Percentiles rank a stretch among this genome's conserved stretches.
phyloP scores from a whole-genome alignment of 2,797 vertebrate species.

The Anguilla anguilla region DNA sequence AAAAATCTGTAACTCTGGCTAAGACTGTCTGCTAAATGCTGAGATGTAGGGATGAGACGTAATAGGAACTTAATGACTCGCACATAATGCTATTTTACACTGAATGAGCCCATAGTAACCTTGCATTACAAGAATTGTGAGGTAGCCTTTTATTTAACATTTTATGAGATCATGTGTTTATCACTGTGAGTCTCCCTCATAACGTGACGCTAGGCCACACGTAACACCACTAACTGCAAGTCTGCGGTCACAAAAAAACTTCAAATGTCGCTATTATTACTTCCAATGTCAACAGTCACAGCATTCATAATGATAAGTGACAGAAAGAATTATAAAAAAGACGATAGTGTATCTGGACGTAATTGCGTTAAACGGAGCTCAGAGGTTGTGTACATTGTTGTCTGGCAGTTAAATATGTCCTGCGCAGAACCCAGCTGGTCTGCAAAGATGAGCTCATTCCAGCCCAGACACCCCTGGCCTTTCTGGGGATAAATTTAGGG shows the following conservation, averaged over 20 bases:
- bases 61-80: slow-evolving; percentile 62
- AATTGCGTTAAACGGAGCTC: slow-evolving; percentile 41
- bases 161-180: slow-evolving; percentile 74
- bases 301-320: slow-evolving; percentile 17
- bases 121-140: slow-evolving; percentile 69
- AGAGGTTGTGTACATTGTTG: slow-evolving; percentile 57
- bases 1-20: too few species aligned
- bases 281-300: slow-evolving; percentile 19
- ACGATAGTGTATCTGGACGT: slow-evolving; percentile 11
- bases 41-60: slow-evolving; percentile 51
- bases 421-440: slow-evolving; percentile 59
- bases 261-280: not conserved
- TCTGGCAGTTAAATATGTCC: slow-evolving; percentile 60
- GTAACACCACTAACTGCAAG: not conserved
- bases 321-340: slow-evolving; percentile 14
- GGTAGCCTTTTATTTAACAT: too few species aligned
- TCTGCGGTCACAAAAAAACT: not conserved
- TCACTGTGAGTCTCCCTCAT: slow-evolving; percentile 61
- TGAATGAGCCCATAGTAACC: slow-evolving; percentile 32
- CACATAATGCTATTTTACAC: slow-evolving; percentile 67
- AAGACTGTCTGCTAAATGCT: too few species aligned
- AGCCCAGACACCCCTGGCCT: slow-evolving; percentile 62
- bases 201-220: not conserved
- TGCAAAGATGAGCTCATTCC: slow-evolving; percentile 58
- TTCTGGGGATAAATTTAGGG: slow-evolving; percentile 68